Conservation (phyloP, 2,888 invertebrate species). For the Troides aeacus region DNA sequence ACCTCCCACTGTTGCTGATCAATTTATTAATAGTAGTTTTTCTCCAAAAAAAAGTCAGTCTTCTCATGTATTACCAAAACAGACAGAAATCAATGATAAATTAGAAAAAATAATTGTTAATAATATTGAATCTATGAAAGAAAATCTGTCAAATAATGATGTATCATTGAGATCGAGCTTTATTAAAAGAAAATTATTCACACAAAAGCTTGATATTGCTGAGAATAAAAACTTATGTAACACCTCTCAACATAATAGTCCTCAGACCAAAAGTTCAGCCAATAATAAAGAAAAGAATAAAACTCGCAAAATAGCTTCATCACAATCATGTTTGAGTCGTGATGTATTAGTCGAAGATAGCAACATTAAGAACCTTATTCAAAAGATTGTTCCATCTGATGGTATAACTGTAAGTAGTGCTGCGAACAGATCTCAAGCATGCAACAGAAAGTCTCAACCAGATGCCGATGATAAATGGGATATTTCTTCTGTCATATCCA, state of each 20-base stretch:
- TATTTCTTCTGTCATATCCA: slow-evolving; percentile 54
- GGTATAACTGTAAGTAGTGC: slow-evolving; percentile 56
- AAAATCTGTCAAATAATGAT: slow-evolving; percentile 30
- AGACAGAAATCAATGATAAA: not conserved
- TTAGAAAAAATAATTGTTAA: slow-evolving; percentile 3
- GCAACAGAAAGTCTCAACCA: slow-evolving; percentile 37
- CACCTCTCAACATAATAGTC: slow-evolving; percentile 47
- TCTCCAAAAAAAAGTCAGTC: not conserved
- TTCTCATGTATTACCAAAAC: not conserved
- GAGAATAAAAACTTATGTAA: slow-evolving; percentile 52
- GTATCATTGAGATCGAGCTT: slow-evolving; percentile 66
- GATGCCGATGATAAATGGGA: slow-evolving; percentile 56
- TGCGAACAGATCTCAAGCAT: slow-evolving; percentile 43
- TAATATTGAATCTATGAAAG: not conserved
- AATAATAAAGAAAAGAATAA: slow-evolving; percentile 51
- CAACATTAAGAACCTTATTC: slow-evolving; percentile 63
- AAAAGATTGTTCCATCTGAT: slow-evolving; percentile 66
- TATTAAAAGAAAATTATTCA: slow-evolving; percentile 68
- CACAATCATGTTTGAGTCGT: slow-evolving; percentile 60
- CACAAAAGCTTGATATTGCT: slow-evolving; percentile 63
- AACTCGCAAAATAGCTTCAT: slow-evolving; percentile 56
- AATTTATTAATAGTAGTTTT: slow-evolving; percentile 3
- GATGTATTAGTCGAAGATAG: slow-evolving; percentile 55
- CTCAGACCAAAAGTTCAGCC: slow-evolving; percentile 50
- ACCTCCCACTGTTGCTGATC: slow-evolving; percentile 28